Evolutionary conservation across 2,113 vertebrate species (phyloP), one percentile per base, ranked within the genome.

Genomic region (Zosterops hypoxanthus): DNA sequence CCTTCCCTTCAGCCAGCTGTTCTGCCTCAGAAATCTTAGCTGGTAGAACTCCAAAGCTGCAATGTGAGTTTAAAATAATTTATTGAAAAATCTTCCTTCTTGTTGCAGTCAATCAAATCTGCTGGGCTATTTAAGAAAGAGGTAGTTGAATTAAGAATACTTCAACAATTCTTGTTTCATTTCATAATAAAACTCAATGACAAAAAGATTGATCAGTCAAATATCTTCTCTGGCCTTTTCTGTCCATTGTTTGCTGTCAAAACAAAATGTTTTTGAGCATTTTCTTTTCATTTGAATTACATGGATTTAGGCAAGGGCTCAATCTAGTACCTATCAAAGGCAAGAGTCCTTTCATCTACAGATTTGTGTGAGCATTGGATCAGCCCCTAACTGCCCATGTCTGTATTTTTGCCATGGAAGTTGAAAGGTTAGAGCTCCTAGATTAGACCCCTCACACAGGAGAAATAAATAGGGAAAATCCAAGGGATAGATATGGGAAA

Each of bases 1-100:
- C 85, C 81, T 95, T 90, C 71, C 85, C 79, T 94, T 73, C 68
- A 94, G 88, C 59, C 86, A 95, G 88, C 64, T 96, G 88, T 97
- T 97, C 94, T 90, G 90, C 86, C 66, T 96, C 92, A 78, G 61
- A 82, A 39, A 34, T 91, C 92, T 77, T 77, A 53, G 69, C 70
- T 96, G 91, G 87, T 92, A 86, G 25, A 70, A 49, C 66, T 96
- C 90, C 94, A 95, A 84, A 88, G 39, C 64, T 87, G 63, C 65
- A 81, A 29, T 44, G 22, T 33, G 50, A 91, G 55, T 78, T 85
- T 80, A 47, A 86, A 93, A 70, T 56, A 72, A 88, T 82, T 85
- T 94, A 6, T 65, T 91, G 65, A 82, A 61, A 94, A 80, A 47
- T 88, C 49, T 84, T 90, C 31, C 28, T 88, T 28, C 20, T 57